phyloP scores from a whole-genome alignment of 2,888 invertebrate species.

The Dyspetes luteomarginatus region DNA sequence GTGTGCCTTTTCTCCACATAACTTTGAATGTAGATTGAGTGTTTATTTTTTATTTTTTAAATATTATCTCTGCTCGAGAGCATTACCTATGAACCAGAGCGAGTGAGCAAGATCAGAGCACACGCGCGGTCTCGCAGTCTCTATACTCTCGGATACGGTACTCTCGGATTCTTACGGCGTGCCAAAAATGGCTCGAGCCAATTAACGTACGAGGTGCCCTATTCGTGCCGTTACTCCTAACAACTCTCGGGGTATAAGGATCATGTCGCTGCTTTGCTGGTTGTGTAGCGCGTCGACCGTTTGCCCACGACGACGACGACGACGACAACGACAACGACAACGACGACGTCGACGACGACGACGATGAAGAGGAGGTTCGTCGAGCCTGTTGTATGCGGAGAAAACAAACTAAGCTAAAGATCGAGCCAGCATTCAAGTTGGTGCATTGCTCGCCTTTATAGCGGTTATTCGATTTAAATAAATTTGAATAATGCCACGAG shows the following conservation, averaged over 20 bases:
- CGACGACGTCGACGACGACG: constrained; percentile 38
- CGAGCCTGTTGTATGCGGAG: constrained; percentile 22
- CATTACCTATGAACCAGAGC: constrained; percentile 47
- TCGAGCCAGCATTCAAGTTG: constrained; percentile 47
- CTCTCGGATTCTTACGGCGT: constrained; percentile 61
- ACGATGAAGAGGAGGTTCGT: constrained; percentile 16
- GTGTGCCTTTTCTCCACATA: neutral
- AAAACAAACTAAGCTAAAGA: constrained; percentile 29
- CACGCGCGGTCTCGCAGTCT: constrained; percentile 3
- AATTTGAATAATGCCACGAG: constrained; percentile 77
- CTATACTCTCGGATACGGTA: constrained; percentile 34
- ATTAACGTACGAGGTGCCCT: constrained; percentile 71
- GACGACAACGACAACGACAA: constrained; percentile 35
- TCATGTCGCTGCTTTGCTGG: constrained; percentile 58
- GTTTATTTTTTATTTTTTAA: constrained; percentile 1
- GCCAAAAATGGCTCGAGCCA: constrained; percentile 70
- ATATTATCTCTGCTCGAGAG: constrained; percentile 2
- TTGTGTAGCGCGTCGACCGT: constrained; percentile 49
- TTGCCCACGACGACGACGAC: constrained; percentile 50
- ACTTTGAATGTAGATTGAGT: constrained; percentile 29
- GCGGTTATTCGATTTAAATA: constrained; percentile 74
- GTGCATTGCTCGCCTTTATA: constrained; percentile 62
- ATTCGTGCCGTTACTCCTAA: constrained; percentile 69
- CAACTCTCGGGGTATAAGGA: constrained; percentile 64
- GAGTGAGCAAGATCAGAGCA: constrained; percentile 12